A percentile compares a stretch with the other conserved stretches of the same genome.
Conservation (phyloP, 2,113 vertebrate species). For the Ondatra zibethicus region DNA sequence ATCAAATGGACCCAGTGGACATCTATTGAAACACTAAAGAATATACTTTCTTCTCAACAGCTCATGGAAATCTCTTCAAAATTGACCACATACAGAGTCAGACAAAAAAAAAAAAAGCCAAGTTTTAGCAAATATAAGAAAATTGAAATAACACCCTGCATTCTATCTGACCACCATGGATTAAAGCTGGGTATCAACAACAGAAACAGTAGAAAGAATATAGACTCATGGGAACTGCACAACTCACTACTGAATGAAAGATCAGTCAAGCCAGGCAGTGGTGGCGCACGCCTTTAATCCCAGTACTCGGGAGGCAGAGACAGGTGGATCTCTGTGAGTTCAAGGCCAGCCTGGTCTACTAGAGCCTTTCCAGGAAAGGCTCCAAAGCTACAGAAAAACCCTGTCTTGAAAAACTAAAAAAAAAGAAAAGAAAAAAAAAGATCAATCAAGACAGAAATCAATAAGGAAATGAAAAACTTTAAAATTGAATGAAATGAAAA, state of each 20-base stretch:
- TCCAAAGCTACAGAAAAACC: too few relatives aligned
- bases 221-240: background rate
- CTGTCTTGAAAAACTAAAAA: too few relatives aligned
- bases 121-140: background rate
- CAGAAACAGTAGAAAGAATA: background rate
- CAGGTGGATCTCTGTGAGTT: too few relatives aligned
- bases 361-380: too few relatives aligned
- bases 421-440: background rate
- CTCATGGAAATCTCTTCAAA: background rate
- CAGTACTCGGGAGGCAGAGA: too few relatives aligned
- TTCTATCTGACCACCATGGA: background rate
- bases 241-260: background rate
- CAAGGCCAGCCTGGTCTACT: too few relatives aligned
- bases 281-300: too few relatives aligned
- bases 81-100: background rate
- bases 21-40: background rate
- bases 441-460: background rate
- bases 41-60: background rate
- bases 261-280: background rate
- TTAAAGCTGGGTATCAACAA: background rate
- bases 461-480: background rate
- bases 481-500: background rate
- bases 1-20: background rate
- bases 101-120: background rate
- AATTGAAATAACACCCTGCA: background rate